These are phyloP conservation scores for Mola mola DNA, from an alignment of 2,113 vertebrate genomes.

Conservation along the genomic window DNA sequence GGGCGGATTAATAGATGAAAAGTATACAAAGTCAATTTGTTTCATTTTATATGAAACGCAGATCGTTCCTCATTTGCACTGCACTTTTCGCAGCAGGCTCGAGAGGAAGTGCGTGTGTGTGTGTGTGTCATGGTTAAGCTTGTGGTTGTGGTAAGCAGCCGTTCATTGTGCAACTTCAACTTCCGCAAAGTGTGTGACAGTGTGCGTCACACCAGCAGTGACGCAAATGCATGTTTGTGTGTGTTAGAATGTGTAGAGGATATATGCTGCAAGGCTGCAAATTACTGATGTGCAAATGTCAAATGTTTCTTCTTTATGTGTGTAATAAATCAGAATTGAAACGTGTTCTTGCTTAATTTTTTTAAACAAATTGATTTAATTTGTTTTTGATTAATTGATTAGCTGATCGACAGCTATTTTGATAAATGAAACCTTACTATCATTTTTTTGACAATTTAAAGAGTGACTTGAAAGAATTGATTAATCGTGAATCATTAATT, in stretches of 20 bases:
- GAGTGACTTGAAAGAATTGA: too few species aligned
- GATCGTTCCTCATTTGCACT: slow-evolving; percentile 3
- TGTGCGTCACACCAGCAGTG: slow-evolving; percentile 6
- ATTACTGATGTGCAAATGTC: too few species aligned
- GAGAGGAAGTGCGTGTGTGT: slow-evolving; percentile 14
- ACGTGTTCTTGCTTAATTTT: too few species aligned
- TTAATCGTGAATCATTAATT: too few species aligned
- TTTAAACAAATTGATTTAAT: too few species aligned
- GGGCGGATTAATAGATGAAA: neutral
- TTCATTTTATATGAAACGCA: neutral
- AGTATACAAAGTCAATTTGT: neutral
- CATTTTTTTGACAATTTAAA: too few species aligned
- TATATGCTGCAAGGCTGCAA: neutral
- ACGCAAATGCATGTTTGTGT: neutral
- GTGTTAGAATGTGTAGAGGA: neutral
- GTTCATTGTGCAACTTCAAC: slow-evolving; percentile 29
- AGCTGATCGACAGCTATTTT: too few species aligned
- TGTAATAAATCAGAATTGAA: too few species aligned
- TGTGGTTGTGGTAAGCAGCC: slow-evolving; percentile 32
- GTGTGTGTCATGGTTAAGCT: slow-evolving; percentile 21
- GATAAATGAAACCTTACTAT: too few species aligned
- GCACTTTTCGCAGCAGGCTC: neutral
- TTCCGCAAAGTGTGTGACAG: slow-evolving; percentile 22
- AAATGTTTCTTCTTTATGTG: too few species aligned
- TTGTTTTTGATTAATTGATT: too few species aligned